These are phyloP conservation scores for Zygothrica quintamaculata DNA, from an alignment of 2,888 invertebrate genomes.

Conservation along the genomic window DNA sequence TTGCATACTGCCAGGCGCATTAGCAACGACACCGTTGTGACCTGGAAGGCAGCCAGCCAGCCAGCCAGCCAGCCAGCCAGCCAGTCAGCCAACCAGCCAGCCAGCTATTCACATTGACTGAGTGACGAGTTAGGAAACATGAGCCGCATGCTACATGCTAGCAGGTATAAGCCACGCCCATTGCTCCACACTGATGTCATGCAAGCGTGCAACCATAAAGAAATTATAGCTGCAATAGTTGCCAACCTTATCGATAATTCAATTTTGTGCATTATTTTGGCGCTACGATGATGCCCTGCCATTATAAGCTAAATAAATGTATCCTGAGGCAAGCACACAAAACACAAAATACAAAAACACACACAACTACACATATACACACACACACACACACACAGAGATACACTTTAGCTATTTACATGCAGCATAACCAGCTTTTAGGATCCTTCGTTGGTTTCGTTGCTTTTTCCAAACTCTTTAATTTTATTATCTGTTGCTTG, in stretches of 20 bases:
- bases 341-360: too few relatives aligned
- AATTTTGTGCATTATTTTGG: constrained; percentile 81
- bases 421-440: constrained; percentile 43
- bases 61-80: too few relatives aligned
- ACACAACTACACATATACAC: constrained; percentile 24
- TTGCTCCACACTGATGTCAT: constrained; percentile 1
- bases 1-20: constrained; percentile 64
- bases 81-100: too few relatives aligned
- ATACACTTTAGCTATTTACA: constrained; percentile 41
- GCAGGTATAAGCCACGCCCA: constrained; percentile 4
- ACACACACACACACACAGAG: constrained; percentile 18
- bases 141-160: constrained; percentile 39
- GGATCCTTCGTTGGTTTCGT: constrained; percentile 44
- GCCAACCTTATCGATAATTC: constrained; percentile 77
- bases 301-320: constrained; percentile 77
- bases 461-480: constrained; percentile 60
- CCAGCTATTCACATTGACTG: not conserved
- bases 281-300: constrained; percentile 69
- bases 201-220: constrained; percentile 71
- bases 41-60: constrained; percentile 4
- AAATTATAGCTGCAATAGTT: constrained; percentile 73
- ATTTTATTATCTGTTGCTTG: constrained; percentile 72
- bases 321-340: constrained; percentile 60
- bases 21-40: constrained; percentile 25
- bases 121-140: constrained; percentile 18